Base-by-base conservation (phyloP, 2,888 invertebrate species). In the Psylliodes chrysocephalus region DNA sequence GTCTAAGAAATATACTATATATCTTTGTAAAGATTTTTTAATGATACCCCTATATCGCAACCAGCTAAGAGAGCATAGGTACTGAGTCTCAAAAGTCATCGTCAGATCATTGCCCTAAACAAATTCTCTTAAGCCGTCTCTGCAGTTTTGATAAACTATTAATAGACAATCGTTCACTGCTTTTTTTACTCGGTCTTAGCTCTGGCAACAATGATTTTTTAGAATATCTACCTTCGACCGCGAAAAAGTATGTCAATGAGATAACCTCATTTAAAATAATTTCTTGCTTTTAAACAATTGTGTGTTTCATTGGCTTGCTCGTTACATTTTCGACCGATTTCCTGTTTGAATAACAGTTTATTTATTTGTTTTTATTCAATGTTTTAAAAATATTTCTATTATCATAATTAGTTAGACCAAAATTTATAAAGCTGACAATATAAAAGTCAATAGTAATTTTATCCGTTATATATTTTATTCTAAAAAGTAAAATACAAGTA, bases 171-270 rank as follows among this genome's bases (percentile, higher is more conserved):
- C 22, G 30, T 28, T 28, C 30, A 8, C 12, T 28, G 30, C 22
- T 22, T 25, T 49, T 49, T 49, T 49, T 49, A 28, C 28, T 17
- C 28, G 28, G 49, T 49, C 49, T 49, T 49, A 28, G 28, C 46
- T n/a, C 60, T 55, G 55, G 56, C 57, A 55, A 56, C 64, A 54
- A 63, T 63, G 60, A 60, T 68, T 70, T 71, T 69, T 66, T 64
- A 66, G 66, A 60, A 51, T 60, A 35, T 51, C 46, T 40, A 60
- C 52, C 60, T 69, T 68, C 69, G 76, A 73, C 74, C 75, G 76
- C 74, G 74, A 76, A 78, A 78, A 78, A 76, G 76, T 77, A 66
- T 78, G 78, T 77, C 78, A 78, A 78, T 76, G 77, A 77, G 75
- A 76, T 75, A 77, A 73, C 78, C 77, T 76, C 77, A 77, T 75